Percentiles rank a stretch among this genome's conserved stretches.
These are phyloP conservation scores for Synergus laeviventris DNA, from an alignment of 2,888 invertebrate genomes.

Conservation along the genomic window DNA sequence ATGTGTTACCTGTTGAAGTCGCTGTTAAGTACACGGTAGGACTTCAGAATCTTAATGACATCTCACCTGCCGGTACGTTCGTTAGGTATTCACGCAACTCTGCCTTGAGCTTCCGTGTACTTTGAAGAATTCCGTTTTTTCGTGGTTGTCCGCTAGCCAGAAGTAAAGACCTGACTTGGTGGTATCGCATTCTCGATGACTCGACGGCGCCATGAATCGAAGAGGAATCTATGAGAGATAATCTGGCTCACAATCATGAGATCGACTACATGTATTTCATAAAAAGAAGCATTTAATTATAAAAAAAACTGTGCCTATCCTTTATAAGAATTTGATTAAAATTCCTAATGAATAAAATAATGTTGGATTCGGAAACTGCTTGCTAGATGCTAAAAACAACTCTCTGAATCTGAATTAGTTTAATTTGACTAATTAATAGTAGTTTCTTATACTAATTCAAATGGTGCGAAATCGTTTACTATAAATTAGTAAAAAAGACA, in stretches of 20 bases:
- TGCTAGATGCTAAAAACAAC: no score
- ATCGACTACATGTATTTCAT: not conserved
- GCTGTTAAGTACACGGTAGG: slow-evolving; percentile 34
- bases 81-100: slow-evolving; percentile 25
- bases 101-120: slow-evolving; percentile 28
- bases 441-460: no score
- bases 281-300: not conserved
- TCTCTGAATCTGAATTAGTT: no score
- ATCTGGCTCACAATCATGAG: not conserved
- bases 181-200: slow-evolving; percentile 7
- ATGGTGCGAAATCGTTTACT: no score
- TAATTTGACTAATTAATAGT: no score
- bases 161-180: slow-evolving; percentile 1
- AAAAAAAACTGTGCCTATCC: not conserved
- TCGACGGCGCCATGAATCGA: slow-evolving; percentile 7
- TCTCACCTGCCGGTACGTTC: slow-evolving; percentile 24
- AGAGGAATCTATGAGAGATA: not conserved
- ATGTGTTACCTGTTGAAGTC: not conserved
- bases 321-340: not conserved
- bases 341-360: no score
- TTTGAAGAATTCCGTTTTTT: slow-evolving; percentile 31
- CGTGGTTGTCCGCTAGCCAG: slow-evolving; percentile 15
- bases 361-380: no score
- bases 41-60: slow-evolving; percentile 39
- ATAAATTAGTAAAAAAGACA: no score